Base-by-base conservation (phyloP, 37 sponge, comb jelly and placozoan species). In the Chondrilla cf. caribensis region DNA sequence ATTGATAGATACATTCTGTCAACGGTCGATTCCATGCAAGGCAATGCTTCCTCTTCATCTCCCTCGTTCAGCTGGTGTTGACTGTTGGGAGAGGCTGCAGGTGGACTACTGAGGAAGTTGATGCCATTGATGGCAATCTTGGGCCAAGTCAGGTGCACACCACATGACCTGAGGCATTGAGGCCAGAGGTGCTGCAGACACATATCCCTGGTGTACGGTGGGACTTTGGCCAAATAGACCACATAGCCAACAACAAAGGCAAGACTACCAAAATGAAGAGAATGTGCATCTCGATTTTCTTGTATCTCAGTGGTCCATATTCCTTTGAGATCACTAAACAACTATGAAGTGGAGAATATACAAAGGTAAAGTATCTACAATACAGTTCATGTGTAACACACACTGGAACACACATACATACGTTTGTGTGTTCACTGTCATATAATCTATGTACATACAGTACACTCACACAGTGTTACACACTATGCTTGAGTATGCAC, bases 221-320 rank as follows among this genome's bases (percentile, higher is more conserved):
- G 60, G 25, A 80, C 39, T 7, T 79, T 54, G 44, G 70, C 73
- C n/a, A 92, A 77, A 84, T 92, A 92, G 68, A 58, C 36, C 4
- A 86, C 62, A 37, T 80, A 24, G n/a, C 58, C 65, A 15, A 35
- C 81, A 26, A 77, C 17, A 17, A 92, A 78, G 31, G 85, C 71
- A 60, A 86, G 81, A 8, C 66, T 40, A 0, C 92, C 92, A 4
- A 88, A 38, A 26, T 60, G 60, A 29, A 60, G 22, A 32, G 11
- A 4, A 15, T 78, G 70, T 17, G 84, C 80, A 54, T 54, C 15
- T 0, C 9, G 3, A 14, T 35, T 33, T 2, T 8, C 8, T 1
- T 54, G 22, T 25, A 82, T 64, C 70, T 82, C 31, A 32, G n/a
- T 21, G 68, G 9, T 29, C 92, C 92, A 92, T 0, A 70, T 38